These are phyloP conservation scores for Polydrusus pterygomalis DNA, from an alignment of 2,888 invertebrate species.

Conservation along the genomic window DNA sequence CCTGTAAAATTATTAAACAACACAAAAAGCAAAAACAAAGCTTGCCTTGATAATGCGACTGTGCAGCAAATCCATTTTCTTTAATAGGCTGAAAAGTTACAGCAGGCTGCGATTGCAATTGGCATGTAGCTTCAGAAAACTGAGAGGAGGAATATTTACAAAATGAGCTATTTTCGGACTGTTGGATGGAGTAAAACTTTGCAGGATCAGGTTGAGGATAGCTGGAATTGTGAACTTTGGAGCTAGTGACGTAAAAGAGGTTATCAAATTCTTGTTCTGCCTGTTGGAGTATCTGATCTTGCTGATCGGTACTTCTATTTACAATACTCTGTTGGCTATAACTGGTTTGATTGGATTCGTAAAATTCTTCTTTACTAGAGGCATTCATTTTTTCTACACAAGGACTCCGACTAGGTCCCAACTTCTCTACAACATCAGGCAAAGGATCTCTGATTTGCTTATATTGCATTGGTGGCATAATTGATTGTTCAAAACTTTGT, in stretches of 20 bases:
- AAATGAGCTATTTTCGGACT: conserved; percentile 69
- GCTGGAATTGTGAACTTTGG: conserved; percentile 65
- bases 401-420: conserved; percentile 51
- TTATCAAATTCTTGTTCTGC: conserved; percentile 68
- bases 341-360: too few relatives aligned
- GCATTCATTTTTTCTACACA: conserved; percentile 13
- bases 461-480: conserved; percentile 74
- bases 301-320: neutral
- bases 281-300: conserved; percentile 60
- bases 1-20: neutral
- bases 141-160: conserved; percentile 64
- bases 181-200: conserved; percentile 57
- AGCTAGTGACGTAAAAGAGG: conserved; percentile 69
- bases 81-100: conserved; percentile 56
- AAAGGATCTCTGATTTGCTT: conserved; percentile 72
- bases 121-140: conserved; percentile 40
- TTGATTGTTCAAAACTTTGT: conserved; percentile 78
- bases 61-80: conserved; percentile 37
- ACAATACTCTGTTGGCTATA: conserved; percentile 21
- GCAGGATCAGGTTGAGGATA: conserved; percentile 63
- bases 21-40: conserved; percentile 43
- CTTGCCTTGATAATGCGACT: conserved; percentile 59
- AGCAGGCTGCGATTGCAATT: conserved; percentile 50
- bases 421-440: conserved; percentile 66
- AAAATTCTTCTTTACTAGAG: neutral